Evolutionary conservation across 2,888 invertebrate genomes (phyloP).

Genomic region (Mantis religiosa): DNA sequence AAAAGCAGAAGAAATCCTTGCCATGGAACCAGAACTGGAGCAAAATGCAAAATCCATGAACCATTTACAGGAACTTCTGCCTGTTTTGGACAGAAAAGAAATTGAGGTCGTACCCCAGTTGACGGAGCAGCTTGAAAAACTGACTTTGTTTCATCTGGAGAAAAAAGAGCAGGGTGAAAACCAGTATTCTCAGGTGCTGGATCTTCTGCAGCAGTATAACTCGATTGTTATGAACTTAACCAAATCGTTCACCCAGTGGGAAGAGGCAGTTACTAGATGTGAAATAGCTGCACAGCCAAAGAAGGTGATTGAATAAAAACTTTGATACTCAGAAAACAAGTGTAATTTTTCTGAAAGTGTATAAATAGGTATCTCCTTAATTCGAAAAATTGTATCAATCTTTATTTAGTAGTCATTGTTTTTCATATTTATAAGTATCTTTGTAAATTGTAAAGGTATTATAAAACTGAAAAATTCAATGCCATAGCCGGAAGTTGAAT

Average conservation of each 20-base stretch:
- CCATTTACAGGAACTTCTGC: conserved; percentile 44
- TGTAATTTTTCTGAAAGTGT: background rate
- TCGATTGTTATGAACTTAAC: conserved; percentile 48
- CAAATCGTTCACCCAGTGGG: conserved; percentile 46
- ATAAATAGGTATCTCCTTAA: no score
- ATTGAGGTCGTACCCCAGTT: conserved; percentile 46
- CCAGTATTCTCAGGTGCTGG: conserved; percentile 43
- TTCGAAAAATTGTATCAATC: background rate
- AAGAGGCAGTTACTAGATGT: conserved; percentile 44
- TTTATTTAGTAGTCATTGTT: background rate
- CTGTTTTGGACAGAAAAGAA: conserved; percentile 45
- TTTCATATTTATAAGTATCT: background rate
- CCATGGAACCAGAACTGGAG: conserved; percentile 47
- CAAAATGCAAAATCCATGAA: conserved; percentile 42
- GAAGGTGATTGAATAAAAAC: conserved; percentile 38
- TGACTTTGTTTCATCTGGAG: conserved; percentile 44
- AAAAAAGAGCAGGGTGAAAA: conserved; percentile 43
- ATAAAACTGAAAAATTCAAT: no score
- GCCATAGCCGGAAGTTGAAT: no score
- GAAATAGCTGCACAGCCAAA: conserved; percentile 45
- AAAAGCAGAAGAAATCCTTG: conserved; percentile 47
- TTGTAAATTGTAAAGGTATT: no score
- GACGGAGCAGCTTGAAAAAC: conserved; percentile 43
- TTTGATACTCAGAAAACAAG: background rate
- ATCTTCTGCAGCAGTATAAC: conserved; percentile 48